A percentile compares a stretch with the other conserved stretches of the same genome.
Conservation (phyloP, 2,113 vertebrate species). For the Hipposideros armiger region DNA sequence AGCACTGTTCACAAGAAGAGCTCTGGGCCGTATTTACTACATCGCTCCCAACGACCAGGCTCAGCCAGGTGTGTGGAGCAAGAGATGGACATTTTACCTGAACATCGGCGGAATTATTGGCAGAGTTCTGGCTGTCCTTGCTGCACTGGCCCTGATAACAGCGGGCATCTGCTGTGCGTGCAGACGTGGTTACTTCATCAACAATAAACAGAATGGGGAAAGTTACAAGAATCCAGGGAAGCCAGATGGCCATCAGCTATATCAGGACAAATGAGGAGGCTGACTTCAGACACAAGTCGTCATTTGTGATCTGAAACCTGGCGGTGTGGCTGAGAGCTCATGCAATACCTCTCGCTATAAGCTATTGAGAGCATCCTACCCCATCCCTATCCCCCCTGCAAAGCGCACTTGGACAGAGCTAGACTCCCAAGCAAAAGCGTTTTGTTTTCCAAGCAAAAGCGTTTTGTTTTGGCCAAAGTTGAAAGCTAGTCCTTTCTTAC, state of each 20-base stretch:
- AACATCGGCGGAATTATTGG: slow-evolving; percentile 94
- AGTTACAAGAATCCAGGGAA: slow-evolving; percentile 94
- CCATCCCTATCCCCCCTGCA: not conserved
- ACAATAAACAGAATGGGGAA: slow-evolving; percentile 90
- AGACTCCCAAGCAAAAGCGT: slow-evolving; percentile 79
- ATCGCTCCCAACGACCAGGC: slow-evolving; percentile 94
- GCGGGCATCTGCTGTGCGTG: slow-evolving; percentile 93
- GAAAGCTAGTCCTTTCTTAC: slow-evolving; percentile 76
- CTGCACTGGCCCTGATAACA: slow-evolving; percentile 89
- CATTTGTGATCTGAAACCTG: slow-evolving; percentile 94
- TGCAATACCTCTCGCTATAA: slow-evolving; percentile 86
- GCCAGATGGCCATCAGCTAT: slow-evolving; percentile 91
- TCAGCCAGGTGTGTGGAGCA: slow-evolving; percentile 93
- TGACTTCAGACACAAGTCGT: slow-evolving; percentile 98
- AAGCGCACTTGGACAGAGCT: slow-evolving; percentile 80
- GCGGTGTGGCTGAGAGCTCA: slow-evolving; percentile 65
- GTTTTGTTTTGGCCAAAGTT: slow-evolving; percentile 89
- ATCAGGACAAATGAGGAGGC: slow-evolving; percentile 97
- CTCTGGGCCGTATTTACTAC: slow-evolving; percentile 95
- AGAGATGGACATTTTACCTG: slow-evolving; percentile 96
- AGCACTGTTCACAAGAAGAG: slow-evolving; percentile 94
- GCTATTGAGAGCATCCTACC: slow-evolving; percentile 74
- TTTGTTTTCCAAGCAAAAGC: slow-evolving; percentile 72
- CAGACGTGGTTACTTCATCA: slow-evolving; percentile 93
- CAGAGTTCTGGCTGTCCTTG: slow-evolving; percentile 90